These are phyloP conservation scores for Beroe ovata DNA, from an alignment of 37 sponge, comb jelly and placozoan genomes.

Conservation along the genomic window DNA sequence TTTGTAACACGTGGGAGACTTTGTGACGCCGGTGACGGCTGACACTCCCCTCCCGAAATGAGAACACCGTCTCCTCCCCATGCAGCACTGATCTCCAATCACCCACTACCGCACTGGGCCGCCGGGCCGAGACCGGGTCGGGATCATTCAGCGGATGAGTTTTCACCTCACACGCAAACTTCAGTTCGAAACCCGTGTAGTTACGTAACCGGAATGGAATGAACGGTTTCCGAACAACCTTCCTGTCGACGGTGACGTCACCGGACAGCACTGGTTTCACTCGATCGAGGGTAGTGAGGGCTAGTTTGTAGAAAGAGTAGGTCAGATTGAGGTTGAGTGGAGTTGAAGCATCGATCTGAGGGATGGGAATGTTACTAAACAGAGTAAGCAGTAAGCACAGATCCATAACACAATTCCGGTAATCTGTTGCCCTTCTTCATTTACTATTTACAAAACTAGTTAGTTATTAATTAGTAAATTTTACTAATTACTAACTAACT, in stretches of 20 bases:
- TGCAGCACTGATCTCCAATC: slow-evolving; percentile 16
- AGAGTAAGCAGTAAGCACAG: too few relatives aligned
- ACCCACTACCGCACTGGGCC: not conserved
- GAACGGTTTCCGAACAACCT: slow-evolving; percentile 52
- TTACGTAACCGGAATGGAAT: slow-evolving; percentile 19
- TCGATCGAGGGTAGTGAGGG: slow-evolving; percentile 12
- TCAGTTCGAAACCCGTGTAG: slow-evolving; percentile 10
- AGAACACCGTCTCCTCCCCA: slow-evolving; percentile 45
- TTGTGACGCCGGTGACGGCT: not conserved
- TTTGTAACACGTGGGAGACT: slow-evolving; percentile 7
- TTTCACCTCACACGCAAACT: slow-evolving; percentile 27
- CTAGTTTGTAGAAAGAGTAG: slow-evolving; percentile 48
- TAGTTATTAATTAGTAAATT: too few relatives aligned
- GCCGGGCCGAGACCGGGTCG: slow-evolving; percentile 26
- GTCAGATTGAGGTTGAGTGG: slow-evolving; percentile 55
- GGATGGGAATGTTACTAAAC: too few relatives aligned
- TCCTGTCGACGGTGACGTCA: slow-evolving; percentile 45
- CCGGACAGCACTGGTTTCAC: not conserved
- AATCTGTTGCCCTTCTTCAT: too few relatives aligned
- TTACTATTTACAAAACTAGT: too few relatives aligned
- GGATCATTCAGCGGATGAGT: slow-evolving; percentile 59
- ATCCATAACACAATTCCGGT: too few relatives aligned
- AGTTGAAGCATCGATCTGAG: slow-evolving; percentile 10
- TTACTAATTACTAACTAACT: too few relatives aligned
- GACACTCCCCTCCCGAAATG: slow-evolving; percentile 14